A percentile compares a stretch with the other conserved stretches of the same genome.
phyloP scores from a whole-genome alignment of 1,140 invertebrate species.

The Drosophila watanabei region DNA sequence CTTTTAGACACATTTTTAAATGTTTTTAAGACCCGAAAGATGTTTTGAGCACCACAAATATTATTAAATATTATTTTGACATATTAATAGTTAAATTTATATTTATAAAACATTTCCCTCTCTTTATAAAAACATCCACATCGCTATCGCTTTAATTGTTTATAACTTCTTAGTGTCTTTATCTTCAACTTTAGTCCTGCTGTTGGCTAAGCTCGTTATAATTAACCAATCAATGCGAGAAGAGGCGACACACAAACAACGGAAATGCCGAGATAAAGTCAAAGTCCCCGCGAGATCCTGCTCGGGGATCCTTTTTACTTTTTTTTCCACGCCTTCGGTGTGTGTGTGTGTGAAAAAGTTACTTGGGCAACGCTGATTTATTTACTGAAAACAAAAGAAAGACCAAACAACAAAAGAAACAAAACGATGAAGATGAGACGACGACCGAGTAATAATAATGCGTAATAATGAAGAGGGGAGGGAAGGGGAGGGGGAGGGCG shows the following conservation, averaged over 20 bases:
- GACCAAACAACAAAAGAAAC: conserved; percentile 45
- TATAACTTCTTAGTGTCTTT: conserved; percentile 11
- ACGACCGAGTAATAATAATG: conserved; percentile 71
- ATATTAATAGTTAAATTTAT: no score
- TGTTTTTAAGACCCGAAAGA: no score
- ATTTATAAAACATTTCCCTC: background rate
- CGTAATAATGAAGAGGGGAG: conserved; percentile 67
- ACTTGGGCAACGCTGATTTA: conserved; percentile 77
- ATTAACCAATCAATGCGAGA: conserved; percentile 76
- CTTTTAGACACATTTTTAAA: no score
- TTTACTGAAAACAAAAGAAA: conserved; percentile 79
- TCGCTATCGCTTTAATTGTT: conserved; percentile 21
- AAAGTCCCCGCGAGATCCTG: conserved; percentile 19
- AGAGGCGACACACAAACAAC: conserved; percentile 43
- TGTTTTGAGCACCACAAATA: background rate
- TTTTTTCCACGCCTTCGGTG: background rate
- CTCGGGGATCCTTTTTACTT: background rate
- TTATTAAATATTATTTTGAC: background rate
- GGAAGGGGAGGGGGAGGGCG: background rate
- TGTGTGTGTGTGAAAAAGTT: conserved; percentile 66
- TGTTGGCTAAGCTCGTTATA: conserved; percentile 75
- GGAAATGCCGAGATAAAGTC: conserved; percentile 27
- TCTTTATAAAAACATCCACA: background rate
- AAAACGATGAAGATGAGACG: conserved; percentile 29
- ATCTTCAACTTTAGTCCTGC: conserved; percentile 18